phyloP scores from a whole-genome alignment of 1,140 invertebrate species.

The Monochamus saltuarius region DNA sequence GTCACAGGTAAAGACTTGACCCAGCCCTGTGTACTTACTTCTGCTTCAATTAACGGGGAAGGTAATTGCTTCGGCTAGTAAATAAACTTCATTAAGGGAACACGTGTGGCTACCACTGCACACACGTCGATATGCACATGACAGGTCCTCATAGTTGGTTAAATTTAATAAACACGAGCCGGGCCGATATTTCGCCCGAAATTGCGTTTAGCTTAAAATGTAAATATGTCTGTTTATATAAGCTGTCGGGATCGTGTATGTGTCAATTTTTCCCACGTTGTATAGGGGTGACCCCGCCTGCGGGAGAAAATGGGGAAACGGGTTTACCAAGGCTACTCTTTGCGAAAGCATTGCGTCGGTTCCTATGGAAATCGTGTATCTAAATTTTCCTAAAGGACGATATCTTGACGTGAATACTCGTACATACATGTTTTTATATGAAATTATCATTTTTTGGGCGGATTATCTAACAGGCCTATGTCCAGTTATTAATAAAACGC shows the following conservation, averaged over 20 bases:
- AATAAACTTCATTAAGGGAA: slow-evolving; percentile 9
- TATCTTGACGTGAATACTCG: too few species aligned
- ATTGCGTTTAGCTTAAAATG: slow-evolving; percentile 20
- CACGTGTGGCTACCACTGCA: slow-evolving; percentile 9
- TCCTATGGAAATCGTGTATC: too few species aligned
- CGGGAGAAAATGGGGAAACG: too few species aligned
- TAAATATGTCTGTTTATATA: slow-evolving; percentile 26
- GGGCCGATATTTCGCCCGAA: slow-evolving; percentile 7
- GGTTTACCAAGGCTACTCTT: too few species aligned
- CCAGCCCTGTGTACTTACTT: not conserved
- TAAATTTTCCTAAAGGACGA: too few species aligned
- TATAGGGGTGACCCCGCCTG: not conserved
- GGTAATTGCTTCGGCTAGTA: not conserved
- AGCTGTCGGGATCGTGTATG: slow-evolving; percentile 4
- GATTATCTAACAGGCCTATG: too few species aligned
- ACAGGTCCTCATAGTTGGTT: slow-evolving; percentile 28
- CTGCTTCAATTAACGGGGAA: not conserved
- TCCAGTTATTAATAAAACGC: too few species aligned
- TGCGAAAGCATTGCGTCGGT: too few species aligned
- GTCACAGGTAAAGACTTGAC: too few species aligned
- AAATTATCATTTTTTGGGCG: too few species aligned
- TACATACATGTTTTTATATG: too few species aligned
- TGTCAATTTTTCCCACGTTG: slow-evolving; percentile 9
- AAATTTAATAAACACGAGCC: slow-evolving; percentile 27
- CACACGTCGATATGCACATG: slow-evolving; percentile 20